These are phyloP conservation scores for Ceratina japonica DNA, from an alignment of 1,140 invertebrate species.

Conservation along the genomic window DNA sequence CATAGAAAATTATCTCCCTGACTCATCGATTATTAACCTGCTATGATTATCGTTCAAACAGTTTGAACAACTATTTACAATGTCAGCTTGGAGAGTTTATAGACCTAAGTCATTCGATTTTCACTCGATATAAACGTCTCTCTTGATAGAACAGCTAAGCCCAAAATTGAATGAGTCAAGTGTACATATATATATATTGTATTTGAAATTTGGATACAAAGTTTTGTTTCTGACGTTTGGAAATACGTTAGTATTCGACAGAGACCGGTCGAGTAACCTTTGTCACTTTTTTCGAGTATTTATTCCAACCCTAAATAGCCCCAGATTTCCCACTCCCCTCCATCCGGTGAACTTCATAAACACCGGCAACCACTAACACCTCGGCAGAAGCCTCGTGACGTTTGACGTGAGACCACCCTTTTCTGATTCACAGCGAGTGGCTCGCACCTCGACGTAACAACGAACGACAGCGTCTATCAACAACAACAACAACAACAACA, in stretches of 20 bases:
- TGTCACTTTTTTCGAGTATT: not conserved
- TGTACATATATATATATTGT: no score
- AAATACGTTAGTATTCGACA: not conserved
- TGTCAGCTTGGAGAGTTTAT: no score
- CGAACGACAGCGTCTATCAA: conserved; percentile 55
- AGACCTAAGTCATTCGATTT: no score
- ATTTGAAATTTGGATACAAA: no score
- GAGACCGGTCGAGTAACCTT: no score
- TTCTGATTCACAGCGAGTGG: conserved; percentile 47
- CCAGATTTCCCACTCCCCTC: not conserved
- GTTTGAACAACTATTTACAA: no score
- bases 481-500: conserved; percentile 31
- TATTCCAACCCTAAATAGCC: not conserved
- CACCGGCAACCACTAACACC: not conserved
- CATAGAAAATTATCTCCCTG: not conserved
- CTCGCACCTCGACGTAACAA: conserved; percentile 59
- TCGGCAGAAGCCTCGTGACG: not conserved
- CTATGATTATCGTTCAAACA: no score
- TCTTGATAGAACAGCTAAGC: no score
- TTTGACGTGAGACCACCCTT: conserved; percentile 16
- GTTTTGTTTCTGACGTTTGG: no score
- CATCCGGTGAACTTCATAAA: not conserved
- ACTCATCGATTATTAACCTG: conserved; percentile 24
- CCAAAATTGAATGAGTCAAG: no score
- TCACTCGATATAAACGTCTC: no score